phyloP scores from a whole-genome alignment of 1,140 invertebrate genomes.

The Caenorhabditis brenneri region DNA sequence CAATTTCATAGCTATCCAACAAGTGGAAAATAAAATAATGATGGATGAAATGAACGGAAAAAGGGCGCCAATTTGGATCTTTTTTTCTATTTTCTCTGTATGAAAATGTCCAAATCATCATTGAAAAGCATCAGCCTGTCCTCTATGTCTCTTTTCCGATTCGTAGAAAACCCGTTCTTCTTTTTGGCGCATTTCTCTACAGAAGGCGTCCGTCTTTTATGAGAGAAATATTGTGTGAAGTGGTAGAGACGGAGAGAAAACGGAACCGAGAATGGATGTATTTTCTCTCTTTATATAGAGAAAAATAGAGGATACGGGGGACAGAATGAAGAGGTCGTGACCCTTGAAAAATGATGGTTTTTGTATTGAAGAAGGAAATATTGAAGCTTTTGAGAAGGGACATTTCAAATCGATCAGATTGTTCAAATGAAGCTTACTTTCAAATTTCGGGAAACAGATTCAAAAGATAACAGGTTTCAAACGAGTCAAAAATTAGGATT shows the following conservation, averaged over 20 bases:
- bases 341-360: constrained; percentile 23
- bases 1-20: not conserved
- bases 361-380: not conserved
- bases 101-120: constrained; percentile 21
- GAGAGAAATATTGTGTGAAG: constrained; percentile 7
- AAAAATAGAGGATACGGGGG: not conserved
- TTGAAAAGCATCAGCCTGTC: not conserved
- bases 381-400: not conserved
- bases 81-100: not conserved
- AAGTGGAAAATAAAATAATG: not conserved
- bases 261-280: constrained; percentile 2
- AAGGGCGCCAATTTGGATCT: constrained; percentile 33
- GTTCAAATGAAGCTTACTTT: too few species aligned
- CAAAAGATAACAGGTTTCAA: too few species aligned
- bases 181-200: constrained; percentile 33
- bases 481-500: too few species aligned
- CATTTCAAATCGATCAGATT: too few species aligned
- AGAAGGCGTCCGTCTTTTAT: not conserved
- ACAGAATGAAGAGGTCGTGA: not conserved
- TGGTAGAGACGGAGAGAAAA: constrained; percentile 13
- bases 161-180: constrained; percentile 27
- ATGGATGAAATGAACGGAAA: not conserved
- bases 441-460: too few species aligned
- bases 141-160: too few species aligned
- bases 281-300: not conserved